These are phyloP conservation scores for Axis porcinus DNA, from an alignment of 2,113 vertebrate species.

Conservation along the genomic window DNA sequence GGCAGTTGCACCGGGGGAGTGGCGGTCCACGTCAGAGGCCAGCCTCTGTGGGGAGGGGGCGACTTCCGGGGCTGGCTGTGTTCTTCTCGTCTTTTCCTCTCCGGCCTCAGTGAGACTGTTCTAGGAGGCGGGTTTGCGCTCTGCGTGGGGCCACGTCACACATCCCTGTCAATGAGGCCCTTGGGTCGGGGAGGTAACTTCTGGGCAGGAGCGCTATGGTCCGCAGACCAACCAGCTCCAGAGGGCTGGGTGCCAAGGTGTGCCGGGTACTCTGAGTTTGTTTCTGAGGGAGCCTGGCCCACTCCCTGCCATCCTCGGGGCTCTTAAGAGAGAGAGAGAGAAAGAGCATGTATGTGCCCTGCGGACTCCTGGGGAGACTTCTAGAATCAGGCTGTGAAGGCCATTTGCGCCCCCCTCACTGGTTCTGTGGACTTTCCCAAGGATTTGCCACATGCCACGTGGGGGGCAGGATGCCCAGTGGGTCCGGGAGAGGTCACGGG, in stretches of 20 bases:
- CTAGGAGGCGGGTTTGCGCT: neutral
- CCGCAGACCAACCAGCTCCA: neutral
- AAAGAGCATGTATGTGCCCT: neutral
- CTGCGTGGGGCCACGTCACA: neutral
- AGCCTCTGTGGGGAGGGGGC: neutral
- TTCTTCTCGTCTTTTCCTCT: neutral
- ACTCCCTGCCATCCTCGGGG: neutral
- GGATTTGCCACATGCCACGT: neutral
- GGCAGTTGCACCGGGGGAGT: neutral
- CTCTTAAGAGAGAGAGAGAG: neutral
- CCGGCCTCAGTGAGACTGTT: neutral
- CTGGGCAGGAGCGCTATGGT: neutral
- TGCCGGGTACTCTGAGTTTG: neutral
- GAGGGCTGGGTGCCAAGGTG: neutral
- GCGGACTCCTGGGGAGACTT: neutral
- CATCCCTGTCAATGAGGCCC: slow-evolving; percentile 21
- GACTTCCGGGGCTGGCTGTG: neutral
- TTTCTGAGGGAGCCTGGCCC: neutral
- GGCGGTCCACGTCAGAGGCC: neutral
- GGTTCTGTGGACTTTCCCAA: neutral
- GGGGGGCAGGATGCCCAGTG: rapidly evolving
- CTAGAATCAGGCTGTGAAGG: neutral
- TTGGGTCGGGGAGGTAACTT: slow-evolving; percentile 30
- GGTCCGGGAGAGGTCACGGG: neutral
- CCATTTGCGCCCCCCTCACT: neutral